Conservation (phyloP, 1,140 invertebrate species). For the Orussus abietinus region DNA sequence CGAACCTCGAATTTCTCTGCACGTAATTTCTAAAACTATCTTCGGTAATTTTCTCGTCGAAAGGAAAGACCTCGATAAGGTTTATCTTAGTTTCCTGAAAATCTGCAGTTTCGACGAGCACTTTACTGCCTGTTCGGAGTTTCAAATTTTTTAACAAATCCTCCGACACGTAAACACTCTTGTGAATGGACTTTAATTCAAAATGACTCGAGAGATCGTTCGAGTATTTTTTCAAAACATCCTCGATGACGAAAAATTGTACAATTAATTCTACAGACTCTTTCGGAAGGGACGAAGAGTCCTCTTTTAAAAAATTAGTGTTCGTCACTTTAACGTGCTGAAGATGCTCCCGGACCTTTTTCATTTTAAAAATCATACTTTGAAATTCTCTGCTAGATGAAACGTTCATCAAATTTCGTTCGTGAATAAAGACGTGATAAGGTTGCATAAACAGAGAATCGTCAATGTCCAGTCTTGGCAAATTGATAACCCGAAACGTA, state of each 20-base stretch:
- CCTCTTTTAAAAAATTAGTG: slow-evolving; percentile 18
- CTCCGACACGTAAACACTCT: slow-evolving; percentile 26
- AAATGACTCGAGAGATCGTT: background rate
- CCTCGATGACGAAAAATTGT: slow-evolving; percentile 30
- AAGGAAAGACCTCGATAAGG: slow-evolving; percentile 56
- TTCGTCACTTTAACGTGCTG: slow-evolving; percentile 13
- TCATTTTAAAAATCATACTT: slow-evolving; percentile 23
- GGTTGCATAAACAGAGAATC: slow-evolving; percentile 13
- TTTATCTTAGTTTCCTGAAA: slow-evolving; percentile 14
- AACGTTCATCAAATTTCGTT: slow-evolving; percentile 11
- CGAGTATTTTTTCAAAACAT: slow-evolving; percentile 16
- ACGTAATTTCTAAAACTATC: slow-evolving; percentile 61
- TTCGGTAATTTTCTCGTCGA: slow-evolving; percentile 46
- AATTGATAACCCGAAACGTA: slow-evolving; percentile 11
- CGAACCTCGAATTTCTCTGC: slow-evolving; percentile 49
- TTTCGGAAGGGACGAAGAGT: slow-evolving; percentile 4
- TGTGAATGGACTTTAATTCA: slow-evolving; percentile 13
- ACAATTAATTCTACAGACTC: slow-evolving; percentile 21
- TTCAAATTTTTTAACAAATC: slow-evolving; percentile 34
- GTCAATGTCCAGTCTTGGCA: slow-evolving; percentile 9
- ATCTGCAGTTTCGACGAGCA: slow-evolving; percentile 33
- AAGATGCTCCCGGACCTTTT: slow-evolving; percentile 23
- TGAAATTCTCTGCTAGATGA: background rate
- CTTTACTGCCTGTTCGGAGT: slow-evolving; percentile 43
- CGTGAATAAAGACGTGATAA: slow-evolving; percentile 23